Base-by-base conservation (phyloP, 1,140 invertebrate genomes). In the Globodera ellingtonae region DNA sequence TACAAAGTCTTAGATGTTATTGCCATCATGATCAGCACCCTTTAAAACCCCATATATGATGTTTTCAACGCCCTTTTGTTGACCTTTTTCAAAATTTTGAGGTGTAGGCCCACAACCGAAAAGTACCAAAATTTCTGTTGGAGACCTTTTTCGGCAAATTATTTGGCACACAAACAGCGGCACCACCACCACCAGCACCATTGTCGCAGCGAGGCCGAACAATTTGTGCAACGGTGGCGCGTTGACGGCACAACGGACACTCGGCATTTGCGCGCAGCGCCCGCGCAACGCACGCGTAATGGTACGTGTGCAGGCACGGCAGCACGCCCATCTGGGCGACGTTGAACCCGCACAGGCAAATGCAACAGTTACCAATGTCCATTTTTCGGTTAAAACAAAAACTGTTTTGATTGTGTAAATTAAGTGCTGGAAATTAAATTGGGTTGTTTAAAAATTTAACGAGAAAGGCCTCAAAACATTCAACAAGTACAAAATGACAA, bases 231-330 rank as follows among this genome's bases (percentile, higher is more conserved):
- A 44, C 46, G 18, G 67, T 70, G 8, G 46, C 67, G 46, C 13
- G 24, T 44, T 18, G 67, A 13, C 67, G 24, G 67, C 67, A 70
- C 24, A 70, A 35, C 24, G 67, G 35, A 47, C 67, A 70, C 46
- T 70, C 6, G 6, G 8, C 67, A 47, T 1, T 35, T 44, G 1
- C 9, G 67, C 24, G 8, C 35, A 70, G 9, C 13, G 67, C 67
- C 0, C 24, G n/a, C 13, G 8, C 24, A 47, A 70, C n/a, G 67
- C 67, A 70, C 6, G 24, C 13, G 24, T 35, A 44, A 18, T 70
- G 67, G 18, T 24, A 70, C 24, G 67, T 70, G 67, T 70, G 67
- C 67, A 70, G 24, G 67, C 67, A 70, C 67, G 67, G 67, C 67
- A 70, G 67, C 24, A 70, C 67, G 6, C 67, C 67, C 67, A 70